These are phyloP conservation scores for Agrilus biguttatus DNA, from an alignment of 2,888 invertebrate species.

Conservation along the genomic window DNA sequence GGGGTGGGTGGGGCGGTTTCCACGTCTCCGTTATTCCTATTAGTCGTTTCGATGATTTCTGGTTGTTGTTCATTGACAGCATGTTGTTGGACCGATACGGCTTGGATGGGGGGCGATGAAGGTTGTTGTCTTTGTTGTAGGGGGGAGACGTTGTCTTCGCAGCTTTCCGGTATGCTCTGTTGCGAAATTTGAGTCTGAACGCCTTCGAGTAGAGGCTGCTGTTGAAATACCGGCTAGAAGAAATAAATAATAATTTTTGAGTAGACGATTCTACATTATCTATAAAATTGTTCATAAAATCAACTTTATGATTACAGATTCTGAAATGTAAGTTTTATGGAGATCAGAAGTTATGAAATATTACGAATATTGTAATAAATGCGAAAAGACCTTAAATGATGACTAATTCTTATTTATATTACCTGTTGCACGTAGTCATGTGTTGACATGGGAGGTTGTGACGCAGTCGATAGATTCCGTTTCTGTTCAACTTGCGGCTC, in stretches of 20 bases:
- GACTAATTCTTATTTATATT: too few relatives aligned
- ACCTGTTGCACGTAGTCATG: conserved; percentile 19
- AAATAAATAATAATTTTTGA: conserved; percentile 2
- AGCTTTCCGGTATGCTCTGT: conserved; percentile 2
- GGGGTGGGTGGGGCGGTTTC: neutral
- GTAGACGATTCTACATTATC: too few relatives aligned
- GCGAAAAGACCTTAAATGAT: too few relatives aligned
- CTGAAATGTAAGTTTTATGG: too few relatives aligned
- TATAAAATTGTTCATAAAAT: too few relatives aligned
- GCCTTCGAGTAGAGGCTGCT: conserved; percentile 4
- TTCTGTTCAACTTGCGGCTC: conserved; percentile 19
- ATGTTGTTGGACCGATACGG: conserved; percentile 5
- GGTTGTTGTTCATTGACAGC: conserved; percentile 7
- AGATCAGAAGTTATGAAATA: too few relatives aligned
- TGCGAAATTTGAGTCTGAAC: conserved; percentile 1
- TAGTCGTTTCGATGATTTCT: conserved; percentile 3
- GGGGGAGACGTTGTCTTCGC: conserved; percentile 10
- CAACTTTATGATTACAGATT: too few relatives aligned
- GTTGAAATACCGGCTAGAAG: conserved; percentile 5
- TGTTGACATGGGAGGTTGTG: conserved; percentile 19
- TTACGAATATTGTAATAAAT: too few relatives aligned
- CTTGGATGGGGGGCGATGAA: conserved; percentile 3
- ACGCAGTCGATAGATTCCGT: conserved; percentile 22
- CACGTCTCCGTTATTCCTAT: neutral
- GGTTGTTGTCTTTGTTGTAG: conserved; percentile 18